Percentiles rank a stretch among this genome's conserved stretches.
Conservation (phyloP, 2,113 vertebrate genomes). For the Rhinolophus ferrumequinum region DNA sequence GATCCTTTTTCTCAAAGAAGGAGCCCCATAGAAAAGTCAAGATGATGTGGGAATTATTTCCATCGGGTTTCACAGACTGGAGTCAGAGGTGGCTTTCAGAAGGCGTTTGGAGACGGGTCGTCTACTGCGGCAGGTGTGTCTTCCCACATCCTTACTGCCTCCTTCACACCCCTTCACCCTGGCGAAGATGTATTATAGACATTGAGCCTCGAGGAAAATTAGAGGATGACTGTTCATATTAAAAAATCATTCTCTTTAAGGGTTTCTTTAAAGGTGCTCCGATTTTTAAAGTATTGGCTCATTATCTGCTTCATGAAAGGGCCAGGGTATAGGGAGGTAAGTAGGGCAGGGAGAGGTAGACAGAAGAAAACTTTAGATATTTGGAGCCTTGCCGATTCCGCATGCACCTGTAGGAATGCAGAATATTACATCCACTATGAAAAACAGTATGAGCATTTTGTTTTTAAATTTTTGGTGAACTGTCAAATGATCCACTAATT, state of each 20-base stretch:
- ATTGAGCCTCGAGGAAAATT: not conserved
- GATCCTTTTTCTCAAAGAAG: not conserved
- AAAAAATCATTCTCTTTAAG: not conserved
- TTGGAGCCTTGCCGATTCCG: not conserved
- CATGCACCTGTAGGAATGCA: not conserved
- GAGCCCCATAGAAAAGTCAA: constrained; percentile 1
- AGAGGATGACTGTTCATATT: not conserved
- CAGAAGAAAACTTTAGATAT: not conserved
- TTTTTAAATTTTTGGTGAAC: too few relatives aligned
- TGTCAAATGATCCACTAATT: not conserved
- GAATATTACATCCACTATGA: not conserved
- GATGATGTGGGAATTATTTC: constrained; percentile 20
- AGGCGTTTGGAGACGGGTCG: not conserved
- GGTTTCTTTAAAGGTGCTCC: not conserved
- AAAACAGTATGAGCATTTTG: not conserved
- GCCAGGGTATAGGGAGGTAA: not conserved
- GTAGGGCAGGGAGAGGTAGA: not conserved
- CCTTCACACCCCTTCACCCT: not conserved
- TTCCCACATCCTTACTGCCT: not conserved
- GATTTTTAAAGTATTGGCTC: constrained; percentile 6
- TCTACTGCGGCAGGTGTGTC: not conserved
- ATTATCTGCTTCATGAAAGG: not conserved
- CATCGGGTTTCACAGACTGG: constrained; percentile 40
- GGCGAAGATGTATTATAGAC: not conserved
- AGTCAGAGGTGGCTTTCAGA: not conserved